phyloP scores from a whole-genome alignment of 2,797 vertebrate species.

The Acanthurus leucopareius region DNA sequence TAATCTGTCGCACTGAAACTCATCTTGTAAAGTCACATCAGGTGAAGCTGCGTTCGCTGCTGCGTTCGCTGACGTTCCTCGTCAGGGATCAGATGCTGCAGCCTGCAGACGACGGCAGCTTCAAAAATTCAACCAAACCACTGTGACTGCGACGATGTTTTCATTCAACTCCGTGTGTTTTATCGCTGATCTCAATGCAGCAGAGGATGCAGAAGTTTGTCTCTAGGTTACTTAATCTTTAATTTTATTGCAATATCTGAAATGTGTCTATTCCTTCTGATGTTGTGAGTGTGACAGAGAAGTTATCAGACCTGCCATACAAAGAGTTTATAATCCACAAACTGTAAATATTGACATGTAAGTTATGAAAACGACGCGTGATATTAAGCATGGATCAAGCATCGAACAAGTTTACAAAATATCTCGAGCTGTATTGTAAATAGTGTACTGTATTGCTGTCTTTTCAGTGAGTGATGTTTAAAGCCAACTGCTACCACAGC shows the following conservation, averaged over 20 bases:
- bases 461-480: constrained; percentile 38
- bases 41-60: constrained; percentile 53
- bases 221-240: constrained; percentile 26
- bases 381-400: constrained; percentile 67
- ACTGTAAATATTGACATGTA: constrained; percentile 62
- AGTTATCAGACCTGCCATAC: constrained; percentile 7
- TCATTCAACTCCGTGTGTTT: constrained; percentile 32
- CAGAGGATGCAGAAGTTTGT: constrained; percentile 24
- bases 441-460: constrained; percentile 60
- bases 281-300: constrained; percentile 34
- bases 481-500: constrained; percentile 42
- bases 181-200: constrained; percentile 24
- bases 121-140: constrained; percentile 70
- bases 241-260: constrained; percentile 37
- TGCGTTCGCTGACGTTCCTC: constrained; percentile 7
- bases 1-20: constrained; percentile 5
- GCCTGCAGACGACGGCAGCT: constrained; percentile 63
- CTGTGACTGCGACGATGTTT: constrained; percentile 69
- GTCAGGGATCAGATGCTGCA: constrained; percentile 40
- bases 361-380: constrained; percentile 42
- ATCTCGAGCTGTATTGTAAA: constrained; percentile 73
- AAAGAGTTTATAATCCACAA: constrained; percentile 16
- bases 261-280: constrained; percentile 52
- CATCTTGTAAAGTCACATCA: constrained; percentile 56
- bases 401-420: constrained; percentile 69